Base-by-base conservation (phyloP, 2,888 invertebrate species). In the Calephelis perditalis region DNA sequence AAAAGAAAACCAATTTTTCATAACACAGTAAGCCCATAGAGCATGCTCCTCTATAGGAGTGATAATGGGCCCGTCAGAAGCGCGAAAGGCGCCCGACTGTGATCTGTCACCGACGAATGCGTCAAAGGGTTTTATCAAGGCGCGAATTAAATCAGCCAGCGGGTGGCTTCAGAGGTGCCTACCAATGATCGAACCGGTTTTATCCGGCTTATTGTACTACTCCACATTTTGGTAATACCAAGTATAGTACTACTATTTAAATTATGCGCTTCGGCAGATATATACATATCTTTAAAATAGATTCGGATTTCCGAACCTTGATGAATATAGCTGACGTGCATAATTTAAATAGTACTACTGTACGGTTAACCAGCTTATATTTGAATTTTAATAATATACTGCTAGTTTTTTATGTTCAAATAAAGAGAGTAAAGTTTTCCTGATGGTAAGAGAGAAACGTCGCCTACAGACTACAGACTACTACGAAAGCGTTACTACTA, bases 91-190 rank as follows among this genome's bases (percentile, higher is more conserved):
- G 63, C 82, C 89, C 84, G 77, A 71, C 88, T 82, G 88, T 63
- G 89, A 79, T 72, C 79, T 86, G 89, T 88, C 89, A 86, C 72
- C 70, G 70, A 72, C 81, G 80, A 82, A 79, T 75, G 73, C 77
- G 81, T 84, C 86, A 90, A 90, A 90, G 89, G 89, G 89, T 84
- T 86, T 77, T 79, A 80, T 81, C 77, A 78, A 78, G 77, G 85
- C 80, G 79, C 75, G 85, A 86, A 88, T 88, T 89, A 86, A 88
- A 84, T 73, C 83, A 68, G 71, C 75, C 89, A 87, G 89, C 89
- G 84, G 89, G 89, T 77, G 86, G 80, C 73, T 73, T 73, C 70
- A 71, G 73, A 74, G 70, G 71, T 68, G 69, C 69, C 73, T 65
- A 62, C 59, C 71, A 72, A 79, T 83, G 81, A 86, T 82, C 78